A percentile compares a stretch with the other conserved stretches of the same genome.
These are phyloP conservation scores for Ceuthmochares aereus DNA, from an alignment of 2,113 vertebrate species.

Conservation along the genomic window DNA sequence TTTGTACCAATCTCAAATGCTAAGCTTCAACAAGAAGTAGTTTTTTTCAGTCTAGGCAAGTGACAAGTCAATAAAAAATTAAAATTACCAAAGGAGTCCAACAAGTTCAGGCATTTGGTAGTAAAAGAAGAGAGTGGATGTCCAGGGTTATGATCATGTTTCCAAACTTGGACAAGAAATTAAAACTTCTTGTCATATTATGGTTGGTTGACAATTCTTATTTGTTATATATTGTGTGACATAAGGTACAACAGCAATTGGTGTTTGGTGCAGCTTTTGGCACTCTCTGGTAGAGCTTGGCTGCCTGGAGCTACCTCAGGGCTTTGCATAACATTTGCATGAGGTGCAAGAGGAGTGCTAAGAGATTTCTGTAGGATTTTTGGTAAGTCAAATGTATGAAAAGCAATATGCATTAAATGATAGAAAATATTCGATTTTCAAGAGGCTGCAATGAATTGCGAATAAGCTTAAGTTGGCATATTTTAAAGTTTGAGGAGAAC, in stretches of 20 bases:
- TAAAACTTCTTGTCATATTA: not conserved
- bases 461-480: not conserved
- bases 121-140: not conserved
- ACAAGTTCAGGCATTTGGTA: not conserved
- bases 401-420: not conserved
- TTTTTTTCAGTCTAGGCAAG: conserved; percentile 8
- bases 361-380: not conserved
- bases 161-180: not conserved
- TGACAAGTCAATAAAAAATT: not conserved
- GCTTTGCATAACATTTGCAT: not conserved
- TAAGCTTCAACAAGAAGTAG: not conserved
- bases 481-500: not conserved
- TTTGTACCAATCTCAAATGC: not conserved
- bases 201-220: not conserved
- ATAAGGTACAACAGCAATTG: not conserved
- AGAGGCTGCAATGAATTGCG: not conserved
- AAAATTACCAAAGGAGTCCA: not conserved
- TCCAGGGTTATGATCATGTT: not conserved
- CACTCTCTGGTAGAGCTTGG: not conserved
- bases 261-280: not conserved
- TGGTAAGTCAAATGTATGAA: not conserved
- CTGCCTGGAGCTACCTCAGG: not conserved
- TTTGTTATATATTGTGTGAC: not conserved
- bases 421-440: not conserved
- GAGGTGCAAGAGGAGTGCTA: not conserved